Percentiles rank a stretch among this genome's conserved stretches.
Conservation (phyloP, 2,113 vertebrate species). For the Ammodytes marinus region DNA sequence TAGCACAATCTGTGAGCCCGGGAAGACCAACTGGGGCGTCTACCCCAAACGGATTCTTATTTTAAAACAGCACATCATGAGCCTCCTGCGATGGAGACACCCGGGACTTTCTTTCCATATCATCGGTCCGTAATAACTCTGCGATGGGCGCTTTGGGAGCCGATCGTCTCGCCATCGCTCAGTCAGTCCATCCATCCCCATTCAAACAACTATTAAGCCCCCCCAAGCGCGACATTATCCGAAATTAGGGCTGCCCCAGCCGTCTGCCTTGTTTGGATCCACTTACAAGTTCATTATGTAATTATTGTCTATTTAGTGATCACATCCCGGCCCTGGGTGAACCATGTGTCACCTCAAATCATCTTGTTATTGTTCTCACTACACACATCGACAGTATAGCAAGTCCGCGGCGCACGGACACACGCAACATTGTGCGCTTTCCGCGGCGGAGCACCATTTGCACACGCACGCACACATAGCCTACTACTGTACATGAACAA, state of each 20-base stretch:
- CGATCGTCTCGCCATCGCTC: conserved; percentile 10
- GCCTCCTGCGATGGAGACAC: conserved; percentile 10
- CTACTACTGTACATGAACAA: not conserved
- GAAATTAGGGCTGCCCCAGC: not conserved
- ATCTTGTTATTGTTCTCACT: conserved; percentile 10
- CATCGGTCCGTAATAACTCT: conserved; percentile 23
- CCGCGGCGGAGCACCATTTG: conserved; percentile 37
- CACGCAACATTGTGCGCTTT: conserved; percentile 12
- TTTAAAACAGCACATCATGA: conserved; percentile 16
- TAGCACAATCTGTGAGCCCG: conserved; percentile 34
- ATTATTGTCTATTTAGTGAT: not conserved
- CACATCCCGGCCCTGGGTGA: not conserved
- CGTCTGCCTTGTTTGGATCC: conserved; percentile 14
- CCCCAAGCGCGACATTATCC: conserved; percentile 3
- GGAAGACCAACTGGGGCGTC: conserved; percentile 36
- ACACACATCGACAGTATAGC: conserved; percentile 34
- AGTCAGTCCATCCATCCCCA: conserved; percentile 7
- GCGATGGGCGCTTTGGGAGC: conserved; percentile 13
- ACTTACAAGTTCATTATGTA: conserved; percentile 44
- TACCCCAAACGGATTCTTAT: conserved; percentile 34
- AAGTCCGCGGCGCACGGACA: conserved; percentile 23
- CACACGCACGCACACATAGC: not conserved
- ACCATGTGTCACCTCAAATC: conserved; percentile 4
- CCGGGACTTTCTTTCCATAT: conserved; percentile 22
- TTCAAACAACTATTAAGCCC: conserved; percentile 50